A percentile compares a stretch with the other conserved stretches of the same genome.
These are phyloP conservation scores for Huso huso DNA, from an alignment of 2,797 vertebrate species.

Conservation along the genomic window DNA sequence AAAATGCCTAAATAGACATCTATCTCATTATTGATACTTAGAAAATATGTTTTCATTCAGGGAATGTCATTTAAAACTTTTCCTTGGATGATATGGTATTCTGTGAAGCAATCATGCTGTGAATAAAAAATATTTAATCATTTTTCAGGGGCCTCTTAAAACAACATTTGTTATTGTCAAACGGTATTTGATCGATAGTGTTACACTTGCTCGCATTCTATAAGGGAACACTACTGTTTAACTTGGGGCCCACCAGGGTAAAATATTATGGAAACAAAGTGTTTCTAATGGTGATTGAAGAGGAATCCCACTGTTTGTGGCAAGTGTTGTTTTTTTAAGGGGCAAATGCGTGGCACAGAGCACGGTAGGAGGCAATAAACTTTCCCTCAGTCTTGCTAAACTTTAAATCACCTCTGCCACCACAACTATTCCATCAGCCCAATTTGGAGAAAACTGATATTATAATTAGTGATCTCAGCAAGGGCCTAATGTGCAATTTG, in stretches of 20 bases:
- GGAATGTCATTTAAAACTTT: slow-evolving; percentile 52
- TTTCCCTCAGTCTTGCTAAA: slow-evolving; percentile 54
- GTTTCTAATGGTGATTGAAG: slow-evolving; percentile 74
- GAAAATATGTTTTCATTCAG: slow-evolving; percentile 32
- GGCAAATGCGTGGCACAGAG: slow-evolving; percentile 59
- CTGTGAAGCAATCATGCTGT: slow-evolving; percentile 37
- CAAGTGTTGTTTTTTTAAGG: slow-evolving; percentile 52
- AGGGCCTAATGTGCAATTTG: slow-evolving; percentile 61
- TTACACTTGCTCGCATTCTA: slow-evolving; percentile 55
- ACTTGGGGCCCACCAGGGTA: slow-evolving; percentile 58
- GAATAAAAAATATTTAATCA: slow-evolving; percentile 69
- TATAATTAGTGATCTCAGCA: slow-evolving; percentile 76
- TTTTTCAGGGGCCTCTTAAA: slow-evolving; percentile 61
- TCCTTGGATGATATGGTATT: slow-evolving; percentile 60
- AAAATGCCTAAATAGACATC: too few relatives aligned
- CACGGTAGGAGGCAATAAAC: slow-evolving; percentile 69
- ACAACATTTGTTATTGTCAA: slow-evolving; percentile 68
- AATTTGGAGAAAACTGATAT: slow-evolving; percentile 73
- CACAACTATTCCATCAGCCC: slow-evolving; percentile 43
- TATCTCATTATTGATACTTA: not conserved
- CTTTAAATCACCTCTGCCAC: slow-evolving; percentile 58
- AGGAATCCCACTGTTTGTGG: slow-evolving; percentile 70
- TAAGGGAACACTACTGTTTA: slow-evolving; percentile 56
- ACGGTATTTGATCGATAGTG: slow-evolving; percentile 61
- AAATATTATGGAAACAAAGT: slow-evolving; percentile 70